Evolutionary conservation across 1,140 invertebrate species (phyloP).

Genomic region (Drosophila pallidifrons): DNA sequence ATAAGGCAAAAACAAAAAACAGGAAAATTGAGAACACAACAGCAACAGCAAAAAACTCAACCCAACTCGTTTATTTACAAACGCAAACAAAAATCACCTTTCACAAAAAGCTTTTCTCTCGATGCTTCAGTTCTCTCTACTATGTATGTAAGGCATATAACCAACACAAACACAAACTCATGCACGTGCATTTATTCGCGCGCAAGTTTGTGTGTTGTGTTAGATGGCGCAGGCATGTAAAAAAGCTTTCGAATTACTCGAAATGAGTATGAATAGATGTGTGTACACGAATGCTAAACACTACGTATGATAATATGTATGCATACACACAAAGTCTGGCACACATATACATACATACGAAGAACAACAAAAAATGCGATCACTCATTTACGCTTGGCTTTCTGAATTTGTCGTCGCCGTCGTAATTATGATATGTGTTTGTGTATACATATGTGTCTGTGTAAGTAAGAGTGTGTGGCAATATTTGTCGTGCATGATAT

Average conservation of each 20-base stretch:
- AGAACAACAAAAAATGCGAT: conserved; percentile 39
- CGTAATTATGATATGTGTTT: conserved; percentile 29
- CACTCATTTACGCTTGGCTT: conserved; percentile 50
- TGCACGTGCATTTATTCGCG: conserved; percentile 24
- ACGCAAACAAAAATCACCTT: conserved; percentile 75
- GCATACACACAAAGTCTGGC: conserved; percentile 1
- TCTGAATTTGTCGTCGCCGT: conserved; percentile 35
- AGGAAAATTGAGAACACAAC: conserved; percentile 51
- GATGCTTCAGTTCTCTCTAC: conserved; percentile 57
- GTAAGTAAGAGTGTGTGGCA: conserved; percentile 25
- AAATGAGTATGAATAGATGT: conserved; percentile 43
- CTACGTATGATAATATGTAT: conserved; percentile 24
- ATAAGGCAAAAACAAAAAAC: conserved; percentile 29
- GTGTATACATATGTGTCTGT: background rate
- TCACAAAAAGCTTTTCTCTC: conserved; percentile 81
- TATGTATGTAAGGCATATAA: background rate
- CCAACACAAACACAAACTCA: conserved; percentile 2
- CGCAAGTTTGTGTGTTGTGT: conserved; percentile 25
- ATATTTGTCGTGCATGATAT: conserved; percentile 13
- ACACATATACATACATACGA: conserved; percentile 13
- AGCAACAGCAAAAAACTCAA: conserved; percentile 17
- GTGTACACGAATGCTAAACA: conserved; percentile 53
- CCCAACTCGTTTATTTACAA: conserved; percentile 58
- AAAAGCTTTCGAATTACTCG: conserved; percentile 67
- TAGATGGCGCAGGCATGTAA: conserved; percentile 51